Percentiles rank a stretch among this genome's conserved stretches.
Conservation (phyloP, 2,113 vertebrate species). For the Bubo scandiacus region DNA sequence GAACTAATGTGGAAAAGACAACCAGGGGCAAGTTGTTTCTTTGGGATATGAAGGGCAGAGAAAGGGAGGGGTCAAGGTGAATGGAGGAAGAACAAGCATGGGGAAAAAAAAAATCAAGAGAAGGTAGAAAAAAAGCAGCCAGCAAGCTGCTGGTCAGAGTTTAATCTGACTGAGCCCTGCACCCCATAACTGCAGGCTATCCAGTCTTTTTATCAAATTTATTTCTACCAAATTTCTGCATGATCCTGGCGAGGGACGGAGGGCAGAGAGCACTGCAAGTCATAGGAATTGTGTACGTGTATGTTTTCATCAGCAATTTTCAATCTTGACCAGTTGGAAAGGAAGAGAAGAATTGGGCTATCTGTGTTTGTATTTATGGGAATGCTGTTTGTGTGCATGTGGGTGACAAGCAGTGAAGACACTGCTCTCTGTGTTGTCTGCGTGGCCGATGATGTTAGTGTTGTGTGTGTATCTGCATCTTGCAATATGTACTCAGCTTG, state of each 20-base stretch:
- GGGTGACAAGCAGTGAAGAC: background rate
- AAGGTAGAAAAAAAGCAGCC: background rate
- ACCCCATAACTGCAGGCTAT: background rate
- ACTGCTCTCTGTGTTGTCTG: background rate
- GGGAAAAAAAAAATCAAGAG: background rate
- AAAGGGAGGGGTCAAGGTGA: background rate
- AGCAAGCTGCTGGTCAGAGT: background rate
- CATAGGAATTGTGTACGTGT: background rate
- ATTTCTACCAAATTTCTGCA: background rate
- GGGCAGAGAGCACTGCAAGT: background rate
- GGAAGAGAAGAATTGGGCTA: background rate
- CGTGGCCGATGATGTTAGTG: rapidly evolving
- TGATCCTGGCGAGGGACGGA: background rate
- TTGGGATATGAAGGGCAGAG: background rate
- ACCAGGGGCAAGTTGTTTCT: background rate
- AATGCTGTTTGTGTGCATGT: background rate
- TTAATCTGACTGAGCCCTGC: background rate
- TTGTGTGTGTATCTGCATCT: background rate
- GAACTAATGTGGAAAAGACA: background rate
- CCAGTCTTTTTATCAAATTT: background rate
- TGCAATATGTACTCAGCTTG: background rate
- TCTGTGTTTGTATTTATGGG: background rate
- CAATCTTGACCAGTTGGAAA: background rate
- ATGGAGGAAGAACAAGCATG: background rate
- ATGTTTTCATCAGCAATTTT: background rate